A percentile compares a stretch with the other conserved stretches of the same genome.
Conservation (phyloP, 2,113 vertebrate genomes). For the Numenius arquata region DNA sequence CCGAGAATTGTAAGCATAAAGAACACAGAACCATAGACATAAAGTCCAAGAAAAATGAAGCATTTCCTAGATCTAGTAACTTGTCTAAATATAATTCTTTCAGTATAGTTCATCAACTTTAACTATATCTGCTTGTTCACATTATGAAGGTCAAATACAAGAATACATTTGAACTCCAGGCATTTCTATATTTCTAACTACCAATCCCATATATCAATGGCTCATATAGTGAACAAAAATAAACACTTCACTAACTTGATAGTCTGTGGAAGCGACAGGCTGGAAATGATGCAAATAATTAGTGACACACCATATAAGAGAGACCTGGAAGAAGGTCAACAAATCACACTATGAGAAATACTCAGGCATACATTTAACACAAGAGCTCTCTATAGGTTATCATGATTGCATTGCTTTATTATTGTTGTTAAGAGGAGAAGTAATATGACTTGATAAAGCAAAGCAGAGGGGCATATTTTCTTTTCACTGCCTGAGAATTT, state of each 20-base stretch:
- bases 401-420: conserved; percentile 17
- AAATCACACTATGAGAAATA: neutral
- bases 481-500: neutral
- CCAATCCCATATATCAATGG: neutral
- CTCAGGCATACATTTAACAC: neutral
- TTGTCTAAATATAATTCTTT: conserved; percentile 31
- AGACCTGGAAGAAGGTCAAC: conserved; percentile 7
- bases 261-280: neutral
- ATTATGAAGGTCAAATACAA: conserved; percentile 35
- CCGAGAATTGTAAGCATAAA: neutral
- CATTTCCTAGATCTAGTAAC: neutral
- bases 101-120: conserved; percentile 22
- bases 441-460: neutral
- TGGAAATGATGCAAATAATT: conserved; percentile 31
- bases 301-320: neutral
- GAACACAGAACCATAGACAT: neutral
- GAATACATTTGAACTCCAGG: neutral
- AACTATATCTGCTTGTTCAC: conserved; percentile 18
- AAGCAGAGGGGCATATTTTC: neutral
- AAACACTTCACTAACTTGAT: conserved; percentile 34
- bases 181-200: neutral
- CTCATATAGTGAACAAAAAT: neutral
- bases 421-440: neutral
- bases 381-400: neutral
- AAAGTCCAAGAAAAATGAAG: conserved; percentile 44